Conservation (phyloP, 2,113 vertebrate genomes). For the Phalacrocorax aristotelis region DNA sequence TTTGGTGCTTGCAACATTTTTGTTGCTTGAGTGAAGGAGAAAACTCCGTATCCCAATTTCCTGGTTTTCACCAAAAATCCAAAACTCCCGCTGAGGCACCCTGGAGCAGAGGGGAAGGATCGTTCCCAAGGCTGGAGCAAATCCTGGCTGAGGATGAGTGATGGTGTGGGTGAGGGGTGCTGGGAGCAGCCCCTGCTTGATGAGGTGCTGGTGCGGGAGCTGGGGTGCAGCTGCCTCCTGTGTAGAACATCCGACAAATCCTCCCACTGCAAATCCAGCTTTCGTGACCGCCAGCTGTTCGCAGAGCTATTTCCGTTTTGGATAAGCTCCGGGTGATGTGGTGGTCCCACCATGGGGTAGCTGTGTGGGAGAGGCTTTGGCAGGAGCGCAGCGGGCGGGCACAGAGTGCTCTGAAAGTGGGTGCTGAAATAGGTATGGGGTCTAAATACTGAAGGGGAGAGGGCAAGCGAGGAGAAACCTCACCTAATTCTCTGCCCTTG, state of each 20-base stretch:
- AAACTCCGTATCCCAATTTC: neutral
- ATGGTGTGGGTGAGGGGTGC: neutral
- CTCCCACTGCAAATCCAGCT: neutral
- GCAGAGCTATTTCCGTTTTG: neutral
- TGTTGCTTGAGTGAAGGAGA: neutral
- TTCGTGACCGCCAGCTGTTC: accelerated
- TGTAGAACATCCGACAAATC: accelerated
- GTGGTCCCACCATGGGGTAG: too few species aligned
- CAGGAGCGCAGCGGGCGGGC: neutral
- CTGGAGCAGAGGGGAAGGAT: neutral
- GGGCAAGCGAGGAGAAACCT: neutral
- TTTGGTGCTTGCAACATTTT: accelerated
- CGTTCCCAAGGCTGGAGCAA: neutral
- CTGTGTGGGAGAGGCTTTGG: neutral
- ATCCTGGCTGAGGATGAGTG: neutral
- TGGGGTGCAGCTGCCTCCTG: neutral
- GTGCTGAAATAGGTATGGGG: neutral
- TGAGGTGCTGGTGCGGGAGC: neutral
- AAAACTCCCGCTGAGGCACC: accelerated
- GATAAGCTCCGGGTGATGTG: neutral
- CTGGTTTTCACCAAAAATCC: neutral
- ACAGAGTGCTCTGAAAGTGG: neutral
- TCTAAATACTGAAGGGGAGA: neutral
- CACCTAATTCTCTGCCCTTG: neutral
- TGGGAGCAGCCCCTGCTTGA: neutral